Evolutionary conservation across 2,797 vertebrate species (phyloP).

Genomic region (Novumbra hubbsi): DNA sequence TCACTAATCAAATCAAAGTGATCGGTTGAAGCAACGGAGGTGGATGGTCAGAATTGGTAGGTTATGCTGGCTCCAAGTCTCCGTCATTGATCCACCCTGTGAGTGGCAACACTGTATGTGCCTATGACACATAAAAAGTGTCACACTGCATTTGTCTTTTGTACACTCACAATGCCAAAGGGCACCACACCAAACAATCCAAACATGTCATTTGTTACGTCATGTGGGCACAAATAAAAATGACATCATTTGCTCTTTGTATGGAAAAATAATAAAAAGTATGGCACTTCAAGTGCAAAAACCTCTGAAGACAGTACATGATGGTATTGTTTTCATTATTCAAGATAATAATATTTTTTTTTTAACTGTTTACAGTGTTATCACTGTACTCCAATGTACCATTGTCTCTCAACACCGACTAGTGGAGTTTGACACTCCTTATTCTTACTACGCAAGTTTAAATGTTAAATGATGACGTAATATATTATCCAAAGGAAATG

Average conservation of each 20-base stretch:
- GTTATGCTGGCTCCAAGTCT: constrained; percentile 19
- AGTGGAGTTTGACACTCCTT: background rate
- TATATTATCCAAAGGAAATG: background rate
- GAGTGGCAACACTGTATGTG: constrained; percentile 20
- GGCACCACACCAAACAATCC: constrained; percentile 1
- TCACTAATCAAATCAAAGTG: constrained; percentile 11
- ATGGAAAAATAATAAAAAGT: constrained; percentile 10
- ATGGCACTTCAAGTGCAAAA: constrained; percentile 16
- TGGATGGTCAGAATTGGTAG: background rate
- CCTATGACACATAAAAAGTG: constrained; percentile 48
- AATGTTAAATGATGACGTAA: background rate
- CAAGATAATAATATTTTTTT: background rate
- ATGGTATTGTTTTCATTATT: constrained; percentile 7
- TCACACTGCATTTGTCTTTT: constrained; percentile 17
- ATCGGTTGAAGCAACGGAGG: constrained; percentile 18
- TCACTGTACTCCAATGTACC: background rate
- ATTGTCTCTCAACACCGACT: background rate
- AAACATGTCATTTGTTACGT: constrained; percentile 15
- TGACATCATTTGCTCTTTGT: background rate
- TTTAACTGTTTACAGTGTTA: background rate
- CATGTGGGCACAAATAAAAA: constrained; percentile 13
- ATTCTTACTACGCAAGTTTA: background rate
- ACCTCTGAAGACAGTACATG: background rate
- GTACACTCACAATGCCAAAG: constrained; percentile 10
- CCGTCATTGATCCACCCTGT: background rate